Evolutionary conservation across 2,113 vertebrate species (phyloP).

Genomic region (Camelus bactrianus): DNA sequence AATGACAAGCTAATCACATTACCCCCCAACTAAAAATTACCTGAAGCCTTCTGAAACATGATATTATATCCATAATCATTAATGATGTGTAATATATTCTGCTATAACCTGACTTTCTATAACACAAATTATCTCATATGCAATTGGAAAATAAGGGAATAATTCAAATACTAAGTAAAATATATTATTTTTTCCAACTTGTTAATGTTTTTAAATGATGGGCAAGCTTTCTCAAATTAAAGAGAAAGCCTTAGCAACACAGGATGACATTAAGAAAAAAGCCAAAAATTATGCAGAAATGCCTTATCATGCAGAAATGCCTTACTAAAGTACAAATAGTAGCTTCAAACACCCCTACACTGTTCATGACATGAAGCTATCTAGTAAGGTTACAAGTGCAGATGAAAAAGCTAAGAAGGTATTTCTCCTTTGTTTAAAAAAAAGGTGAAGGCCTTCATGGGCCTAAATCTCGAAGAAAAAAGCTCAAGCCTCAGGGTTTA

Average conservation of each 20-base stretch:
- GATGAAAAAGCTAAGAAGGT: neutral
- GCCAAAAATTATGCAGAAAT: neutral
- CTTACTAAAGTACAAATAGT: neutral
- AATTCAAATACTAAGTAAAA: neutral
- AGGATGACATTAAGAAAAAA: neutral
- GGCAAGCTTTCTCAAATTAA: constrained; percentile 40
- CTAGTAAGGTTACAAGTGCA: neutral
- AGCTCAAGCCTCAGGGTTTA: neutral
- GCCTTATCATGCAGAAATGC: neutral
- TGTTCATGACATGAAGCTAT: neutral
- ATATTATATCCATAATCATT: neutral
- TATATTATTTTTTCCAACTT: neutral
- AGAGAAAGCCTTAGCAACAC: neutral
- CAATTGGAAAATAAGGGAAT: neutral
- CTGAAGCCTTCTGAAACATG: neutral
- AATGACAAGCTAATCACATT: neutral
- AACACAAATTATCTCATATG: neutral
- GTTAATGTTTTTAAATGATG: neutral
- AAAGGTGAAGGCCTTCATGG: neutral
- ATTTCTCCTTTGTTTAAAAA: neutral
- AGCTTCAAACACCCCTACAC: neutral
- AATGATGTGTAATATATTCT: neutral
- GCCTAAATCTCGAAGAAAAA: neutral
- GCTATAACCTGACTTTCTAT: neutral
- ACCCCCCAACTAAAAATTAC: neutral